These are phyloP conservation scores for Agriopis aurantiaria DNA, from an alignment of 2,888 invertebrate genomes.

Conservation along the genomic window DNA sequence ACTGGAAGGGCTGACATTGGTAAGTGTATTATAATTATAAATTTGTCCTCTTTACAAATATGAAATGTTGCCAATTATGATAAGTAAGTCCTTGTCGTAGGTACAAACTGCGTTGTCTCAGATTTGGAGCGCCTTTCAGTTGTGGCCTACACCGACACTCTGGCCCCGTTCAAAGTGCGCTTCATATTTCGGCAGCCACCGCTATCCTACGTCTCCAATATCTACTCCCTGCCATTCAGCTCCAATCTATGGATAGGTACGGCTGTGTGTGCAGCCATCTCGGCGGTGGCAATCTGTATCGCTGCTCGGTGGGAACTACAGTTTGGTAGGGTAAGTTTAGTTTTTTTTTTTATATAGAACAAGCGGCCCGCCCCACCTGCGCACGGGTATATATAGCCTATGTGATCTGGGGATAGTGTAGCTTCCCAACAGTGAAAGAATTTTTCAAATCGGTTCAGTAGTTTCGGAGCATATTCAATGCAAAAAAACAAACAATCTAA, in stretches of 20 bases:
- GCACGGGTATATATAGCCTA: too few species aligned
- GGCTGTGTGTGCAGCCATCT: conserved; percentile 68
- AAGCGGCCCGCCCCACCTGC: too few species aligned
- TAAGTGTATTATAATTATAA: conserved; percentile 38
- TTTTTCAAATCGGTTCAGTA: too few species aligned
- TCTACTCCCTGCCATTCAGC: conserved; percentile 88
- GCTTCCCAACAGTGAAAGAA: too few species aligned
- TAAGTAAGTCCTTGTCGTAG: conserved; percentile 45
- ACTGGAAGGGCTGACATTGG: conserved; percentile 70
- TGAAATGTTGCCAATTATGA: too few species aligned
- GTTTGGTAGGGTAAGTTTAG: conserved; percentile 50
- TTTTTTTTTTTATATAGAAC: neutral
- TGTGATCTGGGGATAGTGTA: too few species aligned
- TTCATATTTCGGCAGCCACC: conserved; percentile 89
- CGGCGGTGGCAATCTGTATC: conserved; percentile 65
- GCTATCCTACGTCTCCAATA: conserved; percentile 88
- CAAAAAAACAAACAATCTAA: too few species aligned
- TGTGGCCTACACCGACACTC: conserved; percentile 78
- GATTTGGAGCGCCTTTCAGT: conserved; percentile 60
- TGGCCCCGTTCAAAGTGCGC: conserved; percentile 73
- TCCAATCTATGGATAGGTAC: conserved; percentile 86
- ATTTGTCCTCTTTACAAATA: too few species aligned
- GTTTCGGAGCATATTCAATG: too few species aligned
- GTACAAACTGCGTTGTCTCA: conserved; percentile 64
- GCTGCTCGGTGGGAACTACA: conserved; percentile 70